Evolutionary conservation across 2,113 vertebrate genomes (phyloP), one percentile per base, ranked within the genome.

Genomic region (Muntiacus reevesi): DNA sequence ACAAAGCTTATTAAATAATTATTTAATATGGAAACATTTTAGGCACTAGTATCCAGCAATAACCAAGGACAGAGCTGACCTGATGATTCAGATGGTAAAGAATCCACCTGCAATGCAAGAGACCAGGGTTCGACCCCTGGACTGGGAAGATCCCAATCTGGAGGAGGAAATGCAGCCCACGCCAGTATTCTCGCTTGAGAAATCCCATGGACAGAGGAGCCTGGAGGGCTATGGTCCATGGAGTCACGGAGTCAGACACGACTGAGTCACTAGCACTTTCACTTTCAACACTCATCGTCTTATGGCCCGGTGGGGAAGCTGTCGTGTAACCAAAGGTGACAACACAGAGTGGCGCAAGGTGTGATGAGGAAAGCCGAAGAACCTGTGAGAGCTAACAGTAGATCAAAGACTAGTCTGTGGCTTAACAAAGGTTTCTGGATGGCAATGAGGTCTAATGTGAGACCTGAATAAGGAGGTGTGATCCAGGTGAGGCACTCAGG

Each of bases 61-160:
- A 47, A 79, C 76, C 40, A 79, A 47, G 7, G 27, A 30, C 27
- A 47, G 76, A 79, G 14, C 10, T 45, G 43, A 30, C 21, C 43
- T 36, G n/a, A 40, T 71, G 67, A 71, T 10, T 71, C 64, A 71
- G 67, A 71, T 40, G 67, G n/a, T 40, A 23, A 71, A 71, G n/a
- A 71, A 71, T 40, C 67, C n/a, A 71, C 67, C 10, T 40, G 19
- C n/a, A 71, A 23, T 40, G 64, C n/a, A 1, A 71, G 19, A 71
- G 67, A 40, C 67, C 1, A 23, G n/a, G n/a, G 19, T 71, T 71
- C 0, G 0, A 23, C 40, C n/a, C 10, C 67, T 71, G n/a, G n/a
- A 23, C 3, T 23, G n/a, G 67, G 19, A 71, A 71, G 19, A 71
- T 71, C 67, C n/a, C n/a, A 36, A 1, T 11, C n/a, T 71, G 19